Conservation (phyloP, 2,888 invertebrate genomes). For the Rhingia campestris region DNA sequence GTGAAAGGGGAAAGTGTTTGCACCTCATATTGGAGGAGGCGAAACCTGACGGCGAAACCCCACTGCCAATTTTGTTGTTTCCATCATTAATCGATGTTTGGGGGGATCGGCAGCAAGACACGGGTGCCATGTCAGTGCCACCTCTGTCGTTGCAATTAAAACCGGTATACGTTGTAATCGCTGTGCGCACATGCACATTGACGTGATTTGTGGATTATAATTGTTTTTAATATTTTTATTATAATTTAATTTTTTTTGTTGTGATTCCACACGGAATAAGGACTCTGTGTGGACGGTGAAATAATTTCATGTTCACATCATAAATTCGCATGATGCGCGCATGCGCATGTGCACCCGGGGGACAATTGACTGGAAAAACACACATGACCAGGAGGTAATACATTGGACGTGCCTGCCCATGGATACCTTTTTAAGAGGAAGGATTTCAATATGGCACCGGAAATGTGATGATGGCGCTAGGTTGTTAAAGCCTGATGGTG, state of each 20-base stretch:
- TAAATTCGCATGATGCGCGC: constrained; percentile 54
- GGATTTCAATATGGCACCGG: constrained; percentile 59
- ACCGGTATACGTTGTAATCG: constrained; percentile 72
- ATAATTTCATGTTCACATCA: constrained; percentile 61
- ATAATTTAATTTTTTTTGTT: constrained; percentile 16
- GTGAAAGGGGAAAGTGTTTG: constrained; percentile 74
- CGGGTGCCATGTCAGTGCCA: constrained; percentile 39
- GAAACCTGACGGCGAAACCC: constrained; percentile 19
- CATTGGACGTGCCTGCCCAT: not conserved
- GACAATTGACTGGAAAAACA: constrained; percentile 3
- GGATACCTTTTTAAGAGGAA: constrained; percentile 9
- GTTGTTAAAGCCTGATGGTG: constrained; percentile 36
- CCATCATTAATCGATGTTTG: constrained; percentile 70
- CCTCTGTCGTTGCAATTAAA: constrained; percentile 64
- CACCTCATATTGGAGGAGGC: constrained; percentile 35
- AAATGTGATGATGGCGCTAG: constrained; percentile 57
- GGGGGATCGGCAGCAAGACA: constrained; percentile 27
- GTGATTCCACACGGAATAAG: not conserved
- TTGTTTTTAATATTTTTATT: constrained; percentile 51
- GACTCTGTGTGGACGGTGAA: constrained; percentile 27
- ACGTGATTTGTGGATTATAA: constrained; percentile 60
- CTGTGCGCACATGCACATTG: constrained; percentile 67
- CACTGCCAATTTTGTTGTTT: constrained; percentile 44
- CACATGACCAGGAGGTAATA: constrained; percentile 27
- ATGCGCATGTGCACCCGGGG: constrained; percentile 39